These are phyloP conservation scores for Zygaena filipendulae DNA, from an alignment of 2,888 invertebrate species.

Conservation along the genomic window DNA sequence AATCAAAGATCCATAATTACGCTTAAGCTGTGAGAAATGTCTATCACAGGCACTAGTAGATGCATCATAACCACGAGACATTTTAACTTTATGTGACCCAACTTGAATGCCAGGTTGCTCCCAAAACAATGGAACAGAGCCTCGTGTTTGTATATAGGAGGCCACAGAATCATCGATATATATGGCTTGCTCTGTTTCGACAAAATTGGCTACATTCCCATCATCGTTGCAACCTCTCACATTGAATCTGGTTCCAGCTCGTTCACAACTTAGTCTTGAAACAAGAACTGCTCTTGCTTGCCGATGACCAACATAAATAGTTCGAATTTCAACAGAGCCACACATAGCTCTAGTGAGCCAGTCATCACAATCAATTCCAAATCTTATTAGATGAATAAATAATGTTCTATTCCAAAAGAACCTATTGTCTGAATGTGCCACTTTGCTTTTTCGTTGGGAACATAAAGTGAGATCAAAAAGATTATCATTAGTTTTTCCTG, in stretches of 20 bases:
- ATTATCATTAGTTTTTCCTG: conserved; percentile 48
- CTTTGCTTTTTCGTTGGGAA: conserved; percentile 88
- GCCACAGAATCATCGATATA: conserved; percentile 90
- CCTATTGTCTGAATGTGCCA: conserved; percentile 87
- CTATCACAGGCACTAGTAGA: conserved; percentile 94
- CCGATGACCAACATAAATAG: conserved; percentile 96
- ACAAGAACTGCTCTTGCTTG: conserved; percentile 96
- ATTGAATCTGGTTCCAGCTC: conserved; percentile 98
- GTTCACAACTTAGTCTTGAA: conserved; percentile 95
- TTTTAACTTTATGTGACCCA: conserved; percentile 97
- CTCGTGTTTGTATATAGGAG: conserved; percentile 92
- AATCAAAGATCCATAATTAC: conserved; percentile 90
- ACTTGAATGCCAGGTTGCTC: conserved; percentile 99
- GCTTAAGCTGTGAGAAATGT: conserved; percentile 86
- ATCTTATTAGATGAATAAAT: conserved; percentile 92
- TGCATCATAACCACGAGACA: conserved; percentile 95
- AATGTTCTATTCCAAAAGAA: conserved; percentile 99
- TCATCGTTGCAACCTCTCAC: conserved; percentile 99
- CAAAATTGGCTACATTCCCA: conserved; percentile 99
- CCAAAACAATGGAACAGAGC: conserved; percentile 98
- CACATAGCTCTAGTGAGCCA: conserved; percentile 98
- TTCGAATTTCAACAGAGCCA: conserved; percentile 96
- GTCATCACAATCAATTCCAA: conserved; percentile 87
- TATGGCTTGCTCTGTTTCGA: conserved; percentile 98
- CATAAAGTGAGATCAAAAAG: conserved; percentile 94